Percentiles rank a stretch among this genome's conserved stretches.
These are phyloP conservation scores for Scrobipalpa atriplicella DNA, from an alignment of 2,888 invertebrate species.

Conservation along the genomic window DNA sequence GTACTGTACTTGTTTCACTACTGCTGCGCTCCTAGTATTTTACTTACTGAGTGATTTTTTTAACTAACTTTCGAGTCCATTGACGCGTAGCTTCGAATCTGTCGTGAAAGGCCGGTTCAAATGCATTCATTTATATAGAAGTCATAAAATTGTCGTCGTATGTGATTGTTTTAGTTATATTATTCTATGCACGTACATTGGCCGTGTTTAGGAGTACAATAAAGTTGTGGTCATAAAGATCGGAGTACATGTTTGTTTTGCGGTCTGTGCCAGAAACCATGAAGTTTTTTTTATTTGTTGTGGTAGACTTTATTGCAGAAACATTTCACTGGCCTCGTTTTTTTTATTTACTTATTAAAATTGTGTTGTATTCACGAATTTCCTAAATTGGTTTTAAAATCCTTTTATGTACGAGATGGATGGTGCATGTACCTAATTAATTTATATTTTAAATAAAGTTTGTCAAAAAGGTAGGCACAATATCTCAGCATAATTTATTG, in stretches of 20 bases:
- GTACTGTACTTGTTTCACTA: not conserved
- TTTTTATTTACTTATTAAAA: too few relatives aligned
- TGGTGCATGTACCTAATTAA: too few relatives aligned
- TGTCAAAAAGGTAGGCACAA: too few relatives aligned
- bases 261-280: not conserved
- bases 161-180: not conserved
- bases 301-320: not conserved
- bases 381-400: too few relatives aligned
- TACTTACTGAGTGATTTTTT: not conserved
- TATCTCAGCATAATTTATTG: too few relatives aligned
- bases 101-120: not conserved
- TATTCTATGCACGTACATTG: constrained; percentile 3
- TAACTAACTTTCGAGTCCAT: not conserved
- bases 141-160: not conserved
- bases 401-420: too few relatives aligned
- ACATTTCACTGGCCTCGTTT: not conserved
- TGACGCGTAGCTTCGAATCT: not conserved
- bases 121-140: not conserved
- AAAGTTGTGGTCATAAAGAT: constrained; percentile 9
- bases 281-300: not conserved
- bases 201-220: constrained; percentile 6
- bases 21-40: not conserved
- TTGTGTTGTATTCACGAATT: too few relatives aligned
- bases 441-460: too few relatives aligned
- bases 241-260: not conserved